Evolutionary conservation across 2,888 invertebrate species (phyloP).

Genomic region (Agrotis segetum): DNA sequence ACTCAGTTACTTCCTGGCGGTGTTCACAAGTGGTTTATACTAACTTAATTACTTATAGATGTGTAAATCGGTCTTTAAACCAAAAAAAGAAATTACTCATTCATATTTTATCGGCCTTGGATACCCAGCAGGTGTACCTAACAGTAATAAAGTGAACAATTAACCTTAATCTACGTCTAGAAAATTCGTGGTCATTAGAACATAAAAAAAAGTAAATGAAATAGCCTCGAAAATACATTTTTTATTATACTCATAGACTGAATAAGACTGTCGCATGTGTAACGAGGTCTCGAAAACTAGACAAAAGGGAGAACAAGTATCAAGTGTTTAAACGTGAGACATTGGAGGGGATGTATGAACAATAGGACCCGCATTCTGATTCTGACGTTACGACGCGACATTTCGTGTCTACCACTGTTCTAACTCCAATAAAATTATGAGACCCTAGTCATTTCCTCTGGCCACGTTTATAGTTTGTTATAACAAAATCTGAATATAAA

Average conservation of each 20-base stretch:
- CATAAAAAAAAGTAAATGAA: not conserved
- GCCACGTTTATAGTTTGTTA: constrained; percentile 37
- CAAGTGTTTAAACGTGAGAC: constrained; percentile 72
- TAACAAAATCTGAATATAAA: constrained; percentile 42
- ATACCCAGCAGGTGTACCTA: not conserved
- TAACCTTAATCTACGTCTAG: not conserved
- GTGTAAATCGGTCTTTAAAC: too few species aligned
- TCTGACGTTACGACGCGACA: constrained; percentile 63
- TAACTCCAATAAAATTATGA: constrained; percentile 55
- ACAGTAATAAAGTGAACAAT: not conserved
- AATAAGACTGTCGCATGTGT: constrained; percentile 40
- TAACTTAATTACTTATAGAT: too few species aligned
- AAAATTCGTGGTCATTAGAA: not conserved
- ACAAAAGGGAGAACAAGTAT: constrained; percentile 62
- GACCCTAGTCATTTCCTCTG: constrained; percentile 54
- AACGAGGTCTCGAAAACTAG: constrained; percentile 47
- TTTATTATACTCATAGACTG: constrained; percentile 23
- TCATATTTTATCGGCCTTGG: too few species aligned
- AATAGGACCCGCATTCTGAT: constrained; percentile 76
- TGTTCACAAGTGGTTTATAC: too few species aligned
- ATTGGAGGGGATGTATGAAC: constrained; percentile 70
- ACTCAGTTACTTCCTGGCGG: too few species aligned
- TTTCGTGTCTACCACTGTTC: constrained; percentile 62
- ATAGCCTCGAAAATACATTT: constrained; percentile 3
- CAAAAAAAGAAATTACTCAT: too few species aligned